These are phyloP conservation scores for Pelodytes ibericus DNA, from an alignment of 2,797 vertebrate species.

Conservation along the genomic window DNA sequence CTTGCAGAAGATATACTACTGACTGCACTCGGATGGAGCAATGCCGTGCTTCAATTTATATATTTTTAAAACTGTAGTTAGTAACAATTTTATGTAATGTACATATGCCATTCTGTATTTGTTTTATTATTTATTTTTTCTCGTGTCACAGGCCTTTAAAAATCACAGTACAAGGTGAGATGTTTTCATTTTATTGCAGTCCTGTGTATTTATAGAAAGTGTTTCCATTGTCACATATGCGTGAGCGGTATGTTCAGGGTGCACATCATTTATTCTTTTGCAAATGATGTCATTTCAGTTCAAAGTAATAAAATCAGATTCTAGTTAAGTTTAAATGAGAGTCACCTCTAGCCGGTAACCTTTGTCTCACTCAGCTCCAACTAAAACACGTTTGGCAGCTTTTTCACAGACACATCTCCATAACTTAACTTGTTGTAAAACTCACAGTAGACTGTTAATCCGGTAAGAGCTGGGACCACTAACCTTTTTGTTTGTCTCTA, in stretches of 20 bases:
- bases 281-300: constrained; percentile 29
- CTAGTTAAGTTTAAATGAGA: not conserved
- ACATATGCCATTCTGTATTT: too few species aligned
- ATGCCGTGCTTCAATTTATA: too few species aligned
- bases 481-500: too few species aligned
- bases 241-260: constrained; percentile 1
- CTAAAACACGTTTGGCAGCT: constrained; percentile 28
- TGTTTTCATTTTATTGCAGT: not conserved
- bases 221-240: not conserved
- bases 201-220: not conserved
- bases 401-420: constrained; percentile 7
- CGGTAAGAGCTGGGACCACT: too few species aligned
- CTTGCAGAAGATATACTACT: too few species aligned
- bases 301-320: constrained; percentile 37
- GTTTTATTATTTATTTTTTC: not conserved
- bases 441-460: too few species aligned
- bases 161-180: not conserved
- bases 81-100: not conserved
- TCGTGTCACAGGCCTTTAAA: not conserved
- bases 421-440: too few species aligned
- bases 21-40: too few species aligned
- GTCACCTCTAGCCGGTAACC: not conserved
- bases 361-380: not conserved
- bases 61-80: not conserved
- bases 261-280: constrained; percentile 15